Percentiles rank a stretch among this genome's conserved stretches.
Evolutionary conservation across 2,888 invertebrate species (phyloP).

Genomic region (Eristalinus aeneus): DNA sequence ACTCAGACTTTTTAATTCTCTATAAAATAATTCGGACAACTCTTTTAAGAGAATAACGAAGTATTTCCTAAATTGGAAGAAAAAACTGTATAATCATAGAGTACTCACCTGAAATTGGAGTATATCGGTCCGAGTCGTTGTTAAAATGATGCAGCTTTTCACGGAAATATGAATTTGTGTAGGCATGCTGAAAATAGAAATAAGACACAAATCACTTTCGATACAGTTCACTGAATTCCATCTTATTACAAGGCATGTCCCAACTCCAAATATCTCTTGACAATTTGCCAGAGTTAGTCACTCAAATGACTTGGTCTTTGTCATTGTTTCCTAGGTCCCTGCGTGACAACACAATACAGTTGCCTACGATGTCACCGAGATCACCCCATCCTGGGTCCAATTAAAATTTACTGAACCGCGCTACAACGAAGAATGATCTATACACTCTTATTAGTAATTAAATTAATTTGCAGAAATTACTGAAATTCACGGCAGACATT

Average conservation of each 20-base stretch:
- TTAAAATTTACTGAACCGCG: constrained; percentile 79
- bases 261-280: constrained; percentile 16
- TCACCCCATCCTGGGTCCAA: constrained; percentile 73
- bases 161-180: constrained; percentile 79
- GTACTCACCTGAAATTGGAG: constrained; percentile 78
- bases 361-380: constrained; percentile 21
- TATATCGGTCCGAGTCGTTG: constrained; percentile 78
- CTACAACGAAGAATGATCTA: constrained; percentile 55
- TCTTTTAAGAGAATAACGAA: no score
- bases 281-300: constrained; percentile 44
- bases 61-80: neutral
- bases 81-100: neutral
- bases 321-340: constrained; percentile 46
- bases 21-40: no score
- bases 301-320: constrained; percentile 26
- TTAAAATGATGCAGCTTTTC: constrained; percentile 79
- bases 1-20: no score
- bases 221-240: neutral
- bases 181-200: constrained; percentile 77
- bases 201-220: constrained; percentile 29
- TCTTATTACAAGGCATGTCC: constrained; percentile 47
- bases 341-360: neutral
- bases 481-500: constrained; percentile 74
- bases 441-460: constrained; percentile 78
- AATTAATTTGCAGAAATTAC: constrained; percentile 78